These are phyloP conservation scores for Taphrorychus bicolor DNA, from an alignment of 2,888 invertebrate genomes.

Conservation along the genomic window DNA sequence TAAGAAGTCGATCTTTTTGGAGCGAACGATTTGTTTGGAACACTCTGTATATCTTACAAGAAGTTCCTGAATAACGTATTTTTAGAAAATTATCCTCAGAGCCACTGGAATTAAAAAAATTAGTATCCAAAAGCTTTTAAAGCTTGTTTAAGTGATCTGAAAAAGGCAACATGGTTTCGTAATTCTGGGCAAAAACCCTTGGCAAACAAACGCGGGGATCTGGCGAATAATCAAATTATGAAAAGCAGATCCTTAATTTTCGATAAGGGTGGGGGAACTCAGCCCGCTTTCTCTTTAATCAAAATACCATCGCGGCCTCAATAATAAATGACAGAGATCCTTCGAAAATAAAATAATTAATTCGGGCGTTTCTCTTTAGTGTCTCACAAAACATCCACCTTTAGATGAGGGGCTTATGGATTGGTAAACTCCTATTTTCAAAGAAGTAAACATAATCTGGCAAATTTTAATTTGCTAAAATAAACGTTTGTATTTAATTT, in stretches of 20 bases:
- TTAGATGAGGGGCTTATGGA: constrained; percentile 10
- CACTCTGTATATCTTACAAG: no score
- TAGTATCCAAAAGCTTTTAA: no score
- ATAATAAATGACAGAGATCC: constrained; percentile 34
- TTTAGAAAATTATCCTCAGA: no score
- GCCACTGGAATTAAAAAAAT: no score
- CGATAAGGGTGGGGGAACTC: constrained; percentile 7
- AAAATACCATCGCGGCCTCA: constrained; percentile 29
- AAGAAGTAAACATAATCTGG: no score
- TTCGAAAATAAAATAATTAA: constrained; percentile 37
- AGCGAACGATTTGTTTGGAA: no score
- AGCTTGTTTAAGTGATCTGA: no score
- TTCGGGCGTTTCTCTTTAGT: constrained; percentile 14
- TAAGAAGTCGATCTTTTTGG: no score
- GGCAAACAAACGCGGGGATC: background rate
- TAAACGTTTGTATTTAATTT: no score
- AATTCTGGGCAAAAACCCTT: background rate
- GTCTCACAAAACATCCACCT: background rate
- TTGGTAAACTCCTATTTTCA: background rate
- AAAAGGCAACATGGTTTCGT: constrained; percentile 13
- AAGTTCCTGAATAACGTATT: no score
- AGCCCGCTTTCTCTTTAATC: constrained; percentile 27
- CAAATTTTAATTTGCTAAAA: no score
- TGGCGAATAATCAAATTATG: constrained; percentile 13
- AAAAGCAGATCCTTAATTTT: constrained; percentile 25